Conservation (phyloP, 1,140 invertebrate genomes). For the Cylas formicarius region DNA sequence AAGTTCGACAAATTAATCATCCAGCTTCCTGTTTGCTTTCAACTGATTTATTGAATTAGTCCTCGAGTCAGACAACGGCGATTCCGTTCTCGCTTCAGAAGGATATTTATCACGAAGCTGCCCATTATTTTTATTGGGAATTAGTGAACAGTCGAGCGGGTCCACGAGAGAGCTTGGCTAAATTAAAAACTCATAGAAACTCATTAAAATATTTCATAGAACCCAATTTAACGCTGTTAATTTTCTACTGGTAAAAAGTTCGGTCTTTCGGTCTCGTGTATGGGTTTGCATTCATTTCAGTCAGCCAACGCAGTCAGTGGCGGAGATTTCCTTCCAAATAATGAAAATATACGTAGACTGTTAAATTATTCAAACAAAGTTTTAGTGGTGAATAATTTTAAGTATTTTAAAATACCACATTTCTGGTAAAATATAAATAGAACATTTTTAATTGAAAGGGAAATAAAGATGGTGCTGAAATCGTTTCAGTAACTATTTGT, state of each 20-base stretch:
- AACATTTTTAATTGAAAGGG: too few species aligned
- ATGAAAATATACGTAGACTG: too few species aligned
- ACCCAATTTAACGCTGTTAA: constrained; percentile 34
- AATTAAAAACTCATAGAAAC: constrained; percentile 29
- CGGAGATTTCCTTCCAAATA: neutral
- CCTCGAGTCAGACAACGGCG: neutral
- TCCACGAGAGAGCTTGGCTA: neutral
- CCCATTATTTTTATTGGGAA: constrained; percentile 21
- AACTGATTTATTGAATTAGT: constrained; percentile 7
- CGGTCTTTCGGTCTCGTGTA: neutral
- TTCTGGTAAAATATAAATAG: too few species aligned
- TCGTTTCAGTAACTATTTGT: too few species aligned
- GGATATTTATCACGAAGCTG: constrained; percentile 2
- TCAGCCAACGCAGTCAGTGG: constrained; percentile 1
- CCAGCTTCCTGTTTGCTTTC: neutral
- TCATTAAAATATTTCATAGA: constrained; percentile 36
- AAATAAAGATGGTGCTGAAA: too few species aligned
- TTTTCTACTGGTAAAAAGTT: constrained; percentile 17
- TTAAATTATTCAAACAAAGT: too few species aligned
- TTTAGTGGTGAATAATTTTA: too few species aligned
- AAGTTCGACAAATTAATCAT: constrained; percentile 4
- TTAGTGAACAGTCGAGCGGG: constrained; percentile 9
- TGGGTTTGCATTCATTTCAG: constrained; percentile 3
- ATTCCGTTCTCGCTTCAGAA: constrained; percentile 2
- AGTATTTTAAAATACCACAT: too few species aligned